Percentiles rank a stretch among this genome's conserved stretches.
Evolutionary conservation across 1,140 invertebrate species (phyloP).

Genomic region (Pachypsylla venusta): DNA sequence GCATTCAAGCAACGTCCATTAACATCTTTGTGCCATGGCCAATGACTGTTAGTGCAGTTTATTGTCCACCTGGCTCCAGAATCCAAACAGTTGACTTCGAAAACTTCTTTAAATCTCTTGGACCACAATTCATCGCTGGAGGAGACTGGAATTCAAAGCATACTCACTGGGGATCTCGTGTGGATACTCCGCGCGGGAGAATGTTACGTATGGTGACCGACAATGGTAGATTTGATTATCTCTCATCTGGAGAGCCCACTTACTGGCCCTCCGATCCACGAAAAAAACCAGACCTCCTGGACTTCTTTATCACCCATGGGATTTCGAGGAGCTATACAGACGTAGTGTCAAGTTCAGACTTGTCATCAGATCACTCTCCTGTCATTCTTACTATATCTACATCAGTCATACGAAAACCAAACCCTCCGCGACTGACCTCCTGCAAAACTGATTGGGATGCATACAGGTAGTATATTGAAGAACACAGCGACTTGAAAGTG

Average conservation of each 20-base stretch:
- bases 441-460: no score
- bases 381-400: constrained; percentile 8
- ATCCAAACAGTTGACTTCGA: constrained; percentile 1
- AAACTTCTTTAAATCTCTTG: neutral
- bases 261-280: constrained; percentile 9
- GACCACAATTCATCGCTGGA: constrained; percentile 9
- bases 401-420: no score
- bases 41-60: neutral
- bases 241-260: neutral
- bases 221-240: neutral
- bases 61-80: neutral
- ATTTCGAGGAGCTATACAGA: neutral
- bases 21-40: neutral
- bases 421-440: no score
- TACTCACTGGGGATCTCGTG: neutral
- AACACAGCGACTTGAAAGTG: no score
- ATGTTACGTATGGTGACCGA: neutral
- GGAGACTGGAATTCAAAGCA: constrained; percentile 13
- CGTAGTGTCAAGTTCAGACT: constrained; percentile 1
- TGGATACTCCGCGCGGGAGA: neutral
- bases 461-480: no score
- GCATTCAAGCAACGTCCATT: constrained; percentile 12
- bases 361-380: neutral
- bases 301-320: constrained; percentile 9
- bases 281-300: constrained; percentile 11